Evolutionary conservation across 2,113 vertebrate species (phyloP), one percentile per base, ranked within the genome.

Genomic region (Corvus moneduloides): DNA sequence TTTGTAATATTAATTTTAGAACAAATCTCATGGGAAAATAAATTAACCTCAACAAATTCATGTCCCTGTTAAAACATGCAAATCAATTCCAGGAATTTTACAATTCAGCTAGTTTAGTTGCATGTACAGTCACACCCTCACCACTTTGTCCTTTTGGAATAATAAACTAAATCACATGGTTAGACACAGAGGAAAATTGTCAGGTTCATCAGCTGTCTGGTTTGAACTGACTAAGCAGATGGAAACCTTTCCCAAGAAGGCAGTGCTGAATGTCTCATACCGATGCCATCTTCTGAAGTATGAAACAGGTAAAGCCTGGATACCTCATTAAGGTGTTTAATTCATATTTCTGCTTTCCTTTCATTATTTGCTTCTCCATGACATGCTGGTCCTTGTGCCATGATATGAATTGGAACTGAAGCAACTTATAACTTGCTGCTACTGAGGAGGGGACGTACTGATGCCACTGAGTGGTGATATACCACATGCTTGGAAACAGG

Each of bases 391-490:
- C 20, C 24, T 91, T 48, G 11, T n/a, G 59, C 27, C 2, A 3
- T 68, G 30, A 39, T 35, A 63, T 64, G 82, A 78, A 79, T 21
- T 55, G 79, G 24, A 90, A 21, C 17, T 18, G 33, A 74, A 84
- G 30, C 27, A 75, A 67, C 20, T 9, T 16, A 48, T 62, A 80
- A 6, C 2, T 55, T 68, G 23, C n/a, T 48, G n/a, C 24, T 66
- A 0, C 33, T n/a, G 46, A 66, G 33, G 22, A 76, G 32, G 14
- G 14, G 3, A 18, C 6, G 16, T 39, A 44, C 20, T 4, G 15
- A 8, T 4, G 16, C 1, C 1, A 24, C 7, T 6, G 32, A 51
- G 13, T 18, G 2, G 9, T 3, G 1, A 35, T 22, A 16, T 23
- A 26, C 7, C 18, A 21, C 6, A 1, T 27, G 24, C 41, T 51